Conservation (phyloP, 2,797 vertebrate species). For the Eulemur rubriventer region DNA sequence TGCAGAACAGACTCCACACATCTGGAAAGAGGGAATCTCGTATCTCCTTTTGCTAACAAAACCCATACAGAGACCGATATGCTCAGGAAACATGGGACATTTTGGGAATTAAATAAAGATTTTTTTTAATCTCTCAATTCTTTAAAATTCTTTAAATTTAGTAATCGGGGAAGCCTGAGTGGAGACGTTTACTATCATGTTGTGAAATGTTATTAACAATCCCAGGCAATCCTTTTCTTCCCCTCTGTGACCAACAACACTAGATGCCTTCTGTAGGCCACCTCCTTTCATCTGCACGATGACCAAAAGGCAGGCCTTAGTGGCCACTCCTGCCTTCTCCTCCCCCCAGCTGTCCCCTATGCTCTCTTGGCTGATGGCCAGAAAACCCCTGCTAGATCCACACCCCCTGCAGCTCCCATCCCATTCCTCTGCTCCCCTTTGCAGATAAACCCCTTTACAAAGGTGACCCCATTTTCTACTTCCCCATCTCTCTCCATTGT, state of each 20-base stretch:
- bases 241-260: neutral
- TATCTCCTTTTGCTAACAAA: neutral
- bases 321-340: neutral
- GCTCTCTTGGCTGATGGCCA: neutral
- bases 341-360: neutral
- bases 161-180: neutral
- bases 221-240: neutral
- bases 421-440: neutral
- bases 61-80: neutral
- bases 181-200: neutral
- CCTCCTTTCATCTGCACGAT: fast-evolving
- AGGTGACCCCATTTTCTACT: fast-evolving
- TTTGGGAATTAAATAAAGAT: neutral
- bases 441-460: neutral
- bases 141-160: neutral
- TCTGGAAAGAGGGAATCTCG: neutral
- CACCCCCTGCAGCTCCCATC: fast-evolving
- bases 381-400: neutral
- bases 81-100: neutral
- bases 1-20: fast-evolving
- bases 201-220: neutral
- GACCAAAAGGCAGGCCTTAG: neutral
- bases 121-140: neutral
- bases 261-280: fast-evolving
- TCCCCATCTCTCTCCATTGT: neutral